These are phyloP conservation scores for Enteromius thamalakanensis DNA, from an alignment of 2,797 vertebrate genomes.

Conservation along the genomic window DNA sequence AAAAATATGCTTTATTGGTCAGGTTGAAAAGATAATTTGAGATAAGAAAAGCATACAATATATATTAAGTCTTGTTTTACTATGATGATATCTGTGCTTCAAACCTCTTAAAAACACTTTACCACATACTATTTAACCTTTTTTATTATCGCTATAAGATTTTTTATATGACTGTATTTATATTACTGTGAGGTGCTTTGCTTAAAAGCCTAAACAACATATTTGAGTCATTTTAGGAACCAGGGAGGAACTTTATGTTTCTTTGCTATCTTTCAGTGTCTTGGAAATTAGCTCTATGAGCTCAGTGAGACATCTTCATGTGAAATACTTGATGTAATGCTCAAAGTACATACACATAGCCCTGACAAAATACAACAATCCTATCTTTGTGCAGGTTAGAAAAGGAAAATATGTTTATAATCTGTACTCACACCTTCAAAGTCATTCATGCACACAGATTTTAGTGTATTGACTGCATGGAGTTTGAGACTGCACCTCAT, in stretches of 20 bases:
- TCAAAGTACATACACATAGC: slow-evolving; percentile 38
- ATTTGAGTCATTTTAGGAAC: slow-evolving; percentile 3
- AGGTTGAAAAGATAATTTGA: not conserved
- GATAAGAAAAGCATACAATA: not conserved
- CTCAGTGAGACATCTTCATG: slow-evolving; percentile 45
- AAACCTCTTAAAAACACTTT: not conserved
- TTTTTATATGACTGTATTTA: not conserved
- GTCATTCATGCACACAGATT: not conserved
- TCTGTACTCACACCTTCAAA: not conserved
- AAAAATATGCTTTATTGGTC: not conserved
- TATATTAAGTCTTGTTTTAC: not conserved
- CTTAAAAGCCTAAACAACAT: not conserved
- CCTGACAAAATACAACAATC: slow-evolving; percentile 36
- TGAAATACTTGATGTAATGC: slow-evolving; percentile 44
- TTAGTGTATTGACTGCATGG: not conserved
- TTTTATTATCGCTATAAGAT: not conserved
- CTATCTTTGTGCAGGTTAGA: slow-evolving; percentile 19
- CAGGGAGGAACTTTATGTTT: slow-evolving; percentile 29
- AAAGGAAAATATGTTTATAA: slow-evolving; percentile 30
- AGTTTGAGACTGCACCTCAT: not conserved
- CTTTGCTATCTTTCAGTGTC: not conserved
- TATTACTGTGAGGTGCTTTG: not conserved
- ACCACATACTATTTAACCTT: not conserved
- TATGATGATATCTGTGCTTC: not conserved
- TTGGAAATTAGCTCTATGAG: slow-evolving; percentile 45